phyloP scores from a whole-genome alignment of 2,888 invertebrate genomes.

The Scelioninae gen. 2 region DNA sequence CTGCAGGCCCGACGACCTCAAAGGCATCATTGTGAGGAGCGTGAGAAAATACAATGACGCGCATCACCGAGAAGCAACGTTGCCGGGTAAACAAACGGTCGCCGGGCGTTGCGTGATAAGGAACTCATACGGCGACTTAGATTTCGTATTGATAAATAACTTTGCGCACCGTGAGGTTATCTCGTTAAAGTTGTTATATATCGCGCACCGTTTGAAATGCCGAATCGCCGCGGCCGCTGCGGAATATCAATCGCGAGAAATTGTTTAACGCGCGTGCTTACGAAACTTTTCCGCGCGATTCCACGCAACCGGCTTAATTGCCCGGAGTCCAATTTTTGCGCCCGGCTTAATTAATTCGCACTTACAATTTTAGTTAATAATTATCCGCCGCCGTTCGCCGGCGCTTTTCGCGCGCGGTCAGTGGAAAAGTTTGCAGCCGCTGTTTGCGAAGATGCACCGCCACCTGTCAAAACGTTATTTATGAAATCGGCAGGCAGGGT shows the following conservation, averaged over 20 bases:
- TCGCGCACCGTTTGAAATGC: conserved; percentile 22
- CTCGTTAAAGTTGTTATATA: conserved; percentile 44
- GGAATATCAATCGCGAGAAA: no score
- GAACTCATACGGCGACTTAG: conserved; percentile 41
- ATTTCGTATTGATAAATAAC: conserved; percentile 48
- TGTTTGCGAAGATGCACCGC: conserved; percentile 44
- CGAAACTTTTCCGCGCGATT: no score
- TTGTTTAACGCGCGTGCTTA: no score
- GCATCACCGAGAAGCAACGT: conserved; percentile 33
- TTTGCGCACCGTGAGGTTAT: conserved; percentile 27
- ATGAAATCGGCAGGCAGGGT: conserved; percentile 38
- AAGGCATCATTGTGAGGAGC: conserved; percentile 53
- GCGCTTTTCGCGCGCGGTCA: conserved; percentile 8
- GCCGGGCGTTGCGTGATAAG: conserved; percentile 45
- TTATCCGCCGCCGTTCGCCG: conserved; percentile 18
- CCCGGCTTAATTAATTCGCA: conserved; percentile 35
- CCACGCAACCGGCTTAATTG: conserved; percentile 13
- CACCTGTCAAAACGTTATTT: conserved; percentile 50
- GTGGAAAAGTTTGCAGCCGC: conserved; percentile 33
- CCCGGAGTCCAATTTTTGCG: conserved; percentile 25
- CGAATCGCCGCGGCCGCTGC: not conserved
- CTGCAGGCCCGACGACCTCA: conserved; percentile 33
- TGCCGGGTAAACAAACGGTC: conserved; percentile 38
- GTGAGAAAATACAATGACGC: conserved; percentile 53
- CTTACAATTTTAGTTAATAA: conserved; percentile 27